Conservation (phyloP, 2,888 invertebrate species). For the Apoda limacodes region DNA sequence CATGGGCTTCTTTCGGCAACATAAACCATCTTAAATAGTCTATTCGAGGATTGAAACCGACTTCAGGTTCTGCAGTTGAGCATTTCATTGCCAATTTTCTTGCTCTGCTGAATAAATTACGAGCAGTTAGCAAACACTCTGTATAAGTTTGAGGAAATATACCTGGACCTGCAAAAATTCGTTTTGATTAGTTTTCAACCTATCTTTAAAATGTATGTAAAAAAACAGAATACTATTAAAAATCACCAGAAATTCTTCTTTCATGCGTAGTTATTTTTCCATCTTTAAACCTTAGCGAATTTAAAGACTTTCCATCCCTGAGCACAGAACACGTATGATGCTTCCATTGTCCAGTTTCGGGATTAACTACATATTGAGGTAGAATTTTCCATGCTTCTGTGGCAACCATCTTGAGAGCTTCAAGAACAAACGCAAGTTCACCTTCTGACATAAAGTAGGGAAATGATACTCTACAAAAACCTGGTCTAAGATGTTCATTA, state of each 20-base stretch:
- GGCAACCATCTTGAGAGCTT: conserved; percentile 88
- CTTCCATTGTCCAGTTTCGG: conserved; percentile 91
- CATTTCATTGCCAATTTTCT: conserved; percentile 81
- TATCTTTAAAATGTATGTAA: conserved; percentile 1
- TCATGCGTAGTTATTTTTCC: conserved; percentile 82
- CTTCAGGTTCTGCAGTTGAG: conserved; percentile 79
- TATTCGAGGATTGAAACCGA: conserved; percentile 76
- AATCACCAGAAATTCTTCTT: conserved; percentile 72
- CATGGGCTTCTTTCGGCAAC: conserved; percentile 88
- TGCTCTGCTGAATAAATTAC: conserved; percentile 81
- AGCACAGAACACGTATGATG: conserved; percentile 84
- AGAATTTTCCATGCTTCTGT: conserved; percentile 90
- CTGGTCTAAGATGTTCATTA: conserved; percentile 83
- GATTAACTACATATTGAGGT: conserved; percentile 88
- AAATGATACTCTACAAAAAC: conserved; percentile 86
- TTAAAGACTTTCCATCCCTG: conserved; percentile 86
- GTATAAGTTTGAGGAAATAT: conserved; percentile 80
- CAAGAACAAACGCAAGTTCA: conserved; percentile 84
- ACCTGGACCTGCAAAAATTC: conserved; percentile 66
- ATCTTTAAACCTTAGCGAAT: conserved; percentile 78
- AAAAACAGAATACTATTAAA: conserved; percentile 4
- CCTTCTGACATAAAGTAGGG: conserved; percentile 87
- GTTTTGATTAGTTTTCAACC: background rate
- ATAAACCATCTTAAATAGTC: conserved; percentile 88
- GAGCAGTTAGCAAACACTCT: conserved; percentile 83